phyloP scores from a whole-genome alignment of 2,888 invertebrate species.

The Ophioninae sp. region DNA sequence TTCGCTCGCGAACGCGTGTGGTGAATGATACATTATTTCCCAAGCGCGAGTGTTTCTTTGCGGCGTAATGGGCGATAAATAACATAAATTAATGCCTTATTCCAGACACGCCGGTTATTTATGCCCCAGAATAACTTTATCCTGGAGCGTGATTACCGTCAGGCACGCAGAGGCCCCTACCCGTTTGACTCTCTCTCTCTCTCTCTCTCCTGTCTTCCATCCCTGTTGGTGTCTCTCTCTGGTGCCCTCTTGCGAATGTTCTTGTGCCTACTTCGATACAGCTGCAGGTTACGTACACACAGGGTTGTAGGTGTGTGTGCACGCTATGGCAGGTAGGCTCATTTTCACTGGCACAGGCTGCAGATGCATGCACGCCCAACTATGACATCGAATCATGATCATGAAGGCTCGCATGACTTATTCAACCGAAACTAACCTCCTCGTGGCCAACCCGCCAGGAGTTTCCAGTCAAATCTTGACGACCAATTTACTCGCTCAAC shows the following conservation, averaged over 20 bases:
- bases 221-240: conserved; percentile 63
- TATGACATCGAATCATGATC: conserved; percentile 30
- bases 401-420: background rate
- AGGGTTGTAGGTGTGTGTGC: background rate
- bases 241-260: conserved; percentile 38
- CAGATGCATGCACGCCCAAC: conserved; percentile 15
- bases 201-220: conserved; percentile 56
- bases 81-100: conserved; percentile 81
- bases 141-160: conserved; percentile 79
- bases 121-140: conserved; percentile 80
- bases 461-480: background rate
- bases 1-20: conserved; percentile 75
- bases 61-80: conserved; percentile 80
- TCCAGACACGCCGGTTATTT: conserved; percentile 80
- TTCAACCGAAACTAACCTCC: background rate
- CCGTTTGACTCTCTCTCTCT: conserved; percentile 63
- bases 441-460: background rate
- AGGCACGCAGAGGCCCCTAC: conserved; percentile 77
- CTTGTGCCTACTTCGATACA: conserved; percentile 49
- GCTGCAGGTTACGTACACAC: conserved; percentile 21
- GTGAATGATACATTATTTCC: conserved; percentile 81
- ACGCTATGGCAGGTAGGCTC: conserved; percentile 14
- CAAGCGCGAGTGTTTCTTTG: conserved; percentile 79
- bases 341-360: conserved; percentile 20
- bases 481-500: background rate